A percentile compares a stretch with the other conserved stretches of the same genome.
These are phyloP conservation scores for Cacoxenus indagator DNA, from an alignment of 2,888 invertebrate species.

Conservation along the genomic window DNA sequence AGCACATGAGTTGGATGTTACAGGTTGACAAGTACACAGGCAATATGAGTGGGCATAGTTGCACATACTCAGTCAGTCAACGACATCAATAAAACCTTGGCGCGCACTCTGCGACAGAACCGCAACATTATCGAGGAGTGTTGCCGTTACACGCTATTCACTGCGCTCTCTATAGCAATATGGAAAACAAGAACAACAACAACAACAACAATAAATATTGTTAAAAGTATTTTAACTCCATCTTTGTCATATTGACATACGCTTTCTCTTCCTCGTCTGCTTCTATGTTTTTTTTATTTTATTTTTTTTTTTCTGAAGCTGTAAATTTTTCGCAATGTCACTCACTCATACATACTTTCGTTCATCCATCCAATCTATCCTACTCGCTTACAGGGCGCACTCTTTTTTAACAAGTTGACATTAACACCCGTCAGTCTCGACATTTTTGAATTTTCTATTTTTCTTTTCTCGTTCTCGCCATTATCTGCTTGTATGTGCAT, in stretches of 20 bases:
- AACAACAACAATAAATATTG: neutral
- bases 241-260: neutral
- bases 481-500: neutral
- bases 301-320: too few relatives aligned
- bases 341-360: neutral
- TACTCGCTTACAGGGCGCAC: neutral
- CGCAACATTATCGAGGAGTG: too few relatives aligned
- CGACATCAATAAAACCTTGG: conserved; percentile 1
- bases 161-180: neutral
- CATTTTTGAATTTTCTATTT: neutral
- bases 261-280: neutral
- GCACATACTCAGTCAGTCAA: neutral
- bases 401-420: conserved; percentile 15
- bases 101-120: too few relatives aligned
- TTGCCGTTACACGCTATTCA: neutral
- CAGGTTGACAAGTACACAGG: too few relatives aligned
- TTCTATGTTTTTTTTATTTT: neutral
- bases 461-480: neutral
- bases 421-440: neutral
- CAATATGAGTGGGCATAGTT: conserved; percentile 9
- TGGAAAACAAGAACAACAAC: neutral
- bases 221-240: neutral
- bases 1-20: conserved; percentile 33
- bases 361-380: neutral
- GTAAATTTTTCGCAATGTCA: neutral